Evolutionary conservation across 2,113 vertebrate genomes (phyloP).

Genomic region (Pseudopodoces humilis): DNA sequence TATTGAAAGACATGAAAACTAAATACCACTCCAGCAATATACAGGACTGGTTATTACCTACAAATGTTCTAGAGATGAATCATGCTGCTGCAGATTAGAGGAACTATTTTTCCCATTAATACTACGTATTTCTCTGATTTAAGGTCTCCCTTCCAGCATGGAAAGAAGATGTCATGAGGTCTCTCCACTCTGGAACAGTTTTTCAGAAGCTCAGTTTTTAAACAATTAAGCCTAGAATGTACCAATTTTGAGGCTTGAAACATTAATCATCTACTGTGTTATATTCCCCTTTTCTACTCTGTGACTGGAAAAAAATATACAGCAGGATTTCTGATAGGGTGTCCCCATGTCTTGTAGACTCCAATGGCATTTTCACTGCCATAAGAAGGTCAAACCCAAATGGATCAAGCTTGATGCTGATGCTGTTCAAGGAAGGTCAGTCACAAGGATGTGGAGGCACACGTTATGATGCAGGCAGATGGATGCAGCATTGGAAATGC

Average conservation of each 20-base stretch:
- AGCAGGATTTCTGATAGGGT: not conserved
- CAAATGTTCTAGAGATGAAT: not conserved
- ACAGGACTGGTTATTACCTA: not conserved
- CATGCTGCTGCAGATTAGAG: not conserved
- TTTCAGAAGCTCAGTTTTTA: not conserved
- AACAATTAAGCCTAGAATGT: not conserved
- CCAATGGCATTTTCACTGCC: too few relatives aligned
- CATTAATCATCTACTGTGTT: not conserved
- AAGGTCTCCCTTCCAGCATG: not conserved
- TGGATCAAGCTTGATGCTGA: not conserved
- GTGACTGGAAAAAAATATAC: not conserved
- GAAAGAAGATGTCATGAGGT: not conserved
- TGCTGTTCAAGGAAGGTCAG: not conserved
- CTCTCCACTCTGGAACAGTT: not conserved
- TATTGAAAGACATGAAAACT: not conserved
- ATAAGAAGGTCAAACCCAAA: not conserved
- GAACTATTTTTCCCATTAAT: not conserved
- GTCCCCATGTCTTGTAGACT: not conserved
- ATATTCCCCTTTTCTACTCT: not conserved
- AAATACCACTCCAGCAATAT: not conserved
- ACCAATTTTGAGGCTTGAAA: not conserved
- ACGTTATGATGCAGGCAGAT: rapidly evolving
- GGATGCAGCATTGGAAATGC: not conserved
- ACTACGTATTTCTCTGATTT: not conserved
- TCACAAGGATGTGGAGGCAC: rapidly evolving